Percentiles rank a stretch among this genome's conserved stretches.
Evolutionary conservation across 2,113 vertebrate species (phyloP).

Genomic region (Pantherophis guttatus): DNA sequence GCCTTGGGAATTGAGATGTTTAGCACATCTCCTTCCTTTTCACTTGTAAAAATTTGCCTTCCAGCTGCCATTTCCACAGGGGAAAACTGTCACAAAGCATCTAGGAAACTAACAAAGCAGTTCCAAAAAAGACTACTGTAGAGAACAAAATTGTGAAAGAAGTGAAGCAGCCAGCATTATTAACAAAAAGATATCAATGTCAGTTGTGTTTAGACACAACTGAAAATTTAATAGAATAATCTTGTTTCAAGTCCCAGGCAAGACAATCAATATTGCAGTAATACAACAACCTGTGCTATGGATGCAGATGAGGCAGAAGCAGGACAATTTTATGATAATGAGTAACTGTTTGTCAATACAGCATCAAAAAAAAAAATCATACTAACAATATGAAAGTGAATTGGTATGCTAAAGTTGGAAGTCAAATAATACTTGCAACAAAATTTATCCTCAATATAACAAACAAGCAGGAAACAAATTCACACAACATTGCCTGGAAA

Average conservation of each 20-base stretch:
- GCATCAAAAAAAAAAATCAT: neutral
- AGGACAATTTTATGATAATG: neutral
- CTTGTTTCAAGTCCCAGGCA: neutral
- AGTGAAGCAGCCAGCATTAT: neutral
- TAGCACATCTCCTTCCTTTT: constrained; percentile 50
- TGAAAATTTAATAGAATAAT: neutral
- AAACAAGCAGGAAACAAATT: neutral
- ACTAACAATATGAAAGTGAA: neutral
- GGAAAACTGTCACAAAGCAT: constrained; percentile 44
- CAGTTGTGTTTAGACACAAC: neutral
- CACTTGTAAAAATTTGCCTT: constrained; percentile 67
- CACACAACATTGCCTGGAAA: neutral
- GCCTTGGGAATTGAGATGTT: constrained; percentile 55
- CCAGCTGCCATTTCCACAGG: constrained; percentile 47
- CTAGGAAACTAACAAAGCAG: constrained; percentile 69
- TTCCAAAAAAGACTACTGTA: constrained; percentile 26
- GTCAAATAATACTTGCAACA: neutral
- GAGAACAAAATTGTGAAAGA: neutral
- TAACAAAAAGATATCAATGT: neutral
- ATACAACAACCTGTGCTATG: neutral
- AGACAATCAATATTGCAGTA: neutral
- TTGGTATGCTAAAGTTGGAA: neutral
- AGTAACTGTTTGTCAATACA: neutral
- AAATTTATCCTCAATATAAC: neutral
- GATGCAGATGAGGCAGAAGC: neutral